Percentiles rank a stretch among this genome's conserved stretches.
phyloP scores from a whole-genome alignment of 2,888 invertebrate genomes.

The Anagyrus pseudococci region DNA sequence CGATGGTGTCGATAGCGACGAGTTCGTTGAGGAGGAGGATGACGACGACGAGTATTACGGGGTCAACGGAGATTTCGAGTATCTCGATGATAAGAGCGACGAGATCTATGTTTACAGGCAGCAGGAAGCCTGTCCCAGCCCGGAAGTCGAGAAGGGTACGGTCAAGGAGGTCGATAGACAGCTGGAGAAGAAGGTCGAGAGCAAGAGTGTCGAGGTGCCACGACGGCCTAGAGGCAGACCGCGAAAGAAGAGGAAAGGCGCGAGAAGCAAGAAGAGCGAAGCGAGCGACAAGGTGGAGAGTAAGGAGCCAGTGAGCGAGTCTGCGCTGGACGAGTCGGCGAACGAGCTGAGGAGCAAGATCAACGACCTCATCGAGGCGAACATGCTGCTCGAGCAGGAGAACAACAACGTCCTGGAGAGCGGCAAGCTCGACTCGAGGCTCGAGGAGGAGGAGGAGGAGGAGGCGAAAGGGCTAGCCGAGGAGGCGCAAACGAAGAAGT shows the following conservation, averaged over 20 bases:
- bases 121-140: conserved; percentile 23
- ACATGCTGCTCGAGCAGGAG: conserved; percentile 49
- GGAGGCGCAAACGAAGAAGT: conserved; percentile 46
- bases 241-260: conserved; percentile 18
- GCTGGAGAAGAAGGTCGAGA: not conserved
- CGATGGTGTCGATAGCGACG: conserved; percentile 3
- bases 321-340: conserved; percentile 9
- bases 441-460: conserved; percentile 21
- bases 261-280: not conserved
- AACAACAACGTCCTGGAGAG: conserved; percentile 50
- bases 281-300: not conserved
- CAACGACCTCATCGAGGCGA: conserved; percentile 52
- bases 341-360: conserved; percentile 44
- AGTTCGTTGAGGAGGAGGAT: conserved; percentile 22
- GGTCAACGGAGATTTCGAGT: conserved; percentile 37
- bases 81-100: conserved; percentile 37
- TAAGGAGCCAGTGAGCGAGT: no score
- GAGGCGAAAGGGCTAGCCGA: not conserved
- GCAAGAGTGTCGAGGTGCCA: not conserved
- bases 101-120: conserved; percentile 46
- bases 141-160: conserved; percentile 19
- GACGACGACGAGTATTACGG: conserved; percentile 23
- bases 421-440: not conserved
- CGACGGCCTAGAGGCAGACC: conserved; percentile 11
- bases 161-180: no score